Evolutionary conservation across 2,888 invertebrate genomes (phyloP), one percentile per base, ranked within the genome.

Genomic region (Zhuqinia jingwanae): DNA sequence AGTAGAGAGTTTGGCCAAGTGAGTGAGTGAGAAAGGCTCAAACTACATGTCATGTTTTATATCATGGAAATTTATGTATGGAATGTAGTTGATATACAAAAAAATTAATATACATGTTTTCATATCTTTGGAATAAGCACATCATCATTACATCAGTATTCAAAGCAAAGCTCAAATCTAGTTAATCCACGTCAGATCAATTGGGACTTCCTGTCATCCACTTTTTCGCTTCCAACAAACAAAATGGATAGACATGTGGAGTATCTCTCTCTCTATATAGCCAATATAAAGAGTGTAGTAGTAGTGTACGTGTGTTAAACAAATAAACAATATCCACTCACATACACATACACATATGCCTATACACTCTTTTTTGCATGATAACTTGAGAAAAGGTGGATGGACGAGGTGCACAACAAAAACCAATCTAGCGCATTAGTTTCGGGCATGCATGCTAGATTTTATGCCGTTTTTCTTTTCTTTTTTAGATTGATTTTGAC

Each of bases 121-220:
- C n/a, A n/a, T n/a, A n/a, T n/a, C n/a, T n/a, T n/a, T n/a, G n/a
- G n/a, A n/a, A n/a, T n/a, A n/a, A n/a, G n/a, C n/a, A 45, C n/a
- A n/a, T n/a, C n/a, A n/a, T n/a, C n/a, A n/a, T n/a, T n/a, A 36
- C 73, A 80, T 63, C 45, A 25, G 65, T 80, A 80, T 80, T 80
- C 63, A 47, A 65, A 25, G 68, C 80, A 47, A 53, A 63, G 27
- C 68, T 80, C 63, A 30, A 79, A 65, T 79, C 47, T 79, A 79
- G 60, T 79, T 79, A 65, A 79, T 79, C 65, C 79, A 63, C 77
- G 60, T 77, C 77, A 77, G 77, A 77, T 77, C 77, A 77, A 60
- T 60, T 77, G 60, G 77, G 77, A 58, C 58, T 77, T 58, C 11
- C 77, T 77, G 77, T 77, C 77, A 77, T 77, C 77, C 22, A 58